phyloP scores from a whole-genome alignment of 1,140 invertebrate species.

The Anadara kagoshimensis region DNA sequence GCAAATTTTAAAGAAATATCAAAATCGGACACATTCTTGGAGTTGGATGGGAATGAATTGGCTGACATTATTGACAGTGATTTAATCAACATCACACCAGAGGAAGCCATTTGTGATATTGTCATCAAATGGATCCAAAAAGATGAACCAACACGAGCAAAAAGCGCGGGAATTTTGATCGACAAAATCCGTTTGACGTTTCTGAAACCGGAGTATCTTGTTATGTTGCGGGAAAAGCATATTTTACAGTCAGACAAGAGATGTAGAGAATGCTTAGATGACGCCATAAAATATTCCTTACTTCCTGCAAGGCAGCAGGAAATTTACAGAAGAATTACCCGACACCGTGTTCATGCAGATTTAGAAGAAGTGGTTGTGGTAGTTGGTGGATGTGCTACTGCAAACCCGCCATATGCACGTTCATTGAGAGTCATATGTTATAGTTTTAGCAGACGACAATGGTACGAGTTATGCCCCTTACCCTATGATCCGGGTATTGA shows the following conservation, averaged over 20 bases:
- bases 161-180: conserved; percentile 48
- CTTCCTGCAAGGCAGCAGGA: conserved; percentile 61
- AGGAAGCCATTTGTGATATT: conserved; percentile 56
- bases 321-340: conserved; percentile 48
- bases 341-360: conserved; percentile 43
- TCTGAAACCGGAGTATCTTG: conserved; percentile 56
- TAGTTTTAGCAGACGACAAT: conserved; percentile 58
- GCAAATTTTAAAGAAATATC: conserved; percentile 56
- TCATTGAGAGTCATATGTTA: conserved; percentile 60
- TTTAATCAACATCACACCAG: conserved; percentile 48
- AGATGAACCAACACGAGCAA: conserved; percentile 46
- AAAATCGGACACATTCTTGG: conserved; percentile 52
- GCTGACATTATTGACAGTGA: conserved; percentile 59
- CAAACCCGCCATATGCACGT: conserved; percentile 61
- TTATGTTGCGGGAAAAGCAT: conserved; percentile 45
- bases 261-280: conserved; percentile 51
- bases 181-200: conserved; percentile 55
- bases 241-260: conserved; percentile 48
- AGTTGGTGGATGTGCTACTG: conserved; percentile 59
- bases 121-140: conserved; percentile 57
- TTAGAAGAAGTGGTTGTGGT: conserved; percentile 63
- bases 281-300: conserved; percentile 61
- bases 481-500: conserved; percentile 67
- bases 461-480: conserved; percentile 57
- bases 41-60: conserved; percentile 59